Evolutionary conservation across 2,113 vertebrate species (phyloP).

Genomic region (Toxotes chatareus): DNA sequence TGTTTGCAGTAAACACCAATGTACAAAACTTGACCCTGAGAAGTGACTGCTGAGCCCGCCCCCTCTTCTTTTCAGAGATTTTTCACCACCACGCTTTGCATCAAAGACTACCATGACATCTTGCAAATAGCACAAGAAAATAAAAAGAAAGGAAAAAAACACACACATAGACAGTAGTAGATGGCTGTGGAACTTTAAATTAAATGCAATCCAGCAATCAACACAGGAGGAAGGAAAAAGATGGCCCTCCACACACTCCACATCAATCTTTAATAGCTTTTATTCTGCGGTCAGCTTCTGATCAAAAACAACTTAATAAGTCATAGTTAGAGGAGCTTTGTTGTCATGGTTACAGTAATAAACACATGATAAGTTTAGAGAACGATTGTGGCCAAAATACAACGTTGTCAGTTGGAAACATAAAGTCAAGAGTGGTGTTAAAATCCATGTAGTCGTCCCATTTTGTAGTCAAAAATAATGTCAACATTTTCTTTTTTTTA

Average conservation of each 20-base stretch:
- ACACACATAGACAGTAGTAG: background rate
- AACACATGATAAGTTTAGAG: background rate
- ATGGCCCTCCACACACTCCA: slow-evolving; percentile 1
- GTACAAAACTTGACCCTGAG: too few species aligned
- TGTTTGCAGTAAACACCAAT: background rate
- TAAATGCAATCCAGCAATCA: slow-evolving; percentile 4
- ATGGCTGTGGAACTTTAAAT: slow-evolving; percentile 17
- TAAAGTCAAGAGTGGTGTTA: too few species aligned
- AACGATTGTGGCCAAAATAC: background rate
- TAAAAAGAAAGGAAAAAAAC: background rate
- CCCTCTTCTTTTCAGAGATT: background rate
- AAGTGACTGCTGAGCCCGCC: too few species aligned
- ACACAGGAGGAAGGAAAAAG: slow-evolving; percentile 20
- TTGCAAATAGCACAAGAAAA: slow-evolving; percentile 3
- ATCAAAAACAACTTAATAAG: background rate
- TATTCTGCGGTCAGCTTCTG: slow-evolving; percentile 7
- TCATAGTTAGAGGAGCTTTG: background rate
- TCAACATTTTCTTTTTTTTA: background rate
- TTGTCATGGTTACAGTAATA: background rate
- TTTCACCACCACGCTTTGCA: background rate
- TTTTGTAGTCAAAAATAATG: too few species aligned
- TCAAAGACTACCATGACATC: slow-evolving; percentile 6
- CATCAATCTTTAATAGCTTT: slow-evolving; percentile 10
- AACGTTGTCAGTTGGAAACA: background rate
- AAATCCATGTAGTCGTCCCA: too few species aligned